Evolutionary conservation across 2,797 vertebrate genomes (phyloP).

Genomic region (Squalus acanthias): DNA sequence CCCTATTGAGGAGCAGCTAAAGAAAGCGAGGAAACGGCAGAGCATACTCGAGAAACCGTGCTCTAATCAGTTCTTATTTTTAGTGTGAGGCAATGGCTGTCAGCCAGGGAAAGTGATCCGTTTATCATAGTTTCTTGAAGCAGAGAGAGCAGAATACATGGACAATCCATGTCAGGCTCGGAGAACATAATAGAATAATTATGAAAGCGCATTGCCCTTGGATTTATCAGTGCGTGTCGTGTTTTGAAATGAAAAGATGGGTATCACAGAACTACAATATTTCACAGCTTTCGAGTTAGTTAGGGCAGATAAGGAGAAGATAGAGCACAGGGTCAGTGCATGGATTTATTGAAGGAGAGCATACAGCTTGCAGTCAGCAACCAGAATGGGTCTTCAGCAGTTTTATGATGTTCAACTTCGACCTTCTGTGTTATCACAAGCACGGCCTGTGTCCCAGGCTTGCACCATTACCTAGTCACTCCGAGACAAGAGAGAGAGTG

Average conservation of each 20-base stretch:
- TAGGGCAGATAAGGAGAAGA: slow-evolving; percentile 21
- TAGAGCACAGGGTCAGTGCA: not conserved
- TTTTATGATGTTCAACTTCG: not conserved
- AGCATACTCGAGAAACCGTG: not conserved
- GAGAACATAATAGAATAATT: slow-evolving; percentile 33
- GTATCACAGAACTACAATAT: slow-evolving; percentile 9
- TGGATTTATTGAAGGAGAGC: slow-evolving; percentile 21
- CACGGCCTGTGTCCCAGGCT: not conserved
- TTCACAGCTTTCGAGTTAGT: slow-evolving; percentile 31
- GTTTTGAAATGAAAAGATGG: slow-evolving; percentile 34
- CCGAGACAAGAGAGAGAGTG: not conserved
- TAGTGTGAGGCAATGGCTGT: slow-evolving; percentile 15
- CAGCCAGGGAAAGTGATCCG: slow-evolving; percentile 9
- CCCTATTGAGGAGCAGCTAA: slow-evolving; percentile 9
- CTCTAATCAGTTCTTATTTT: slow-evolving; percentile 32
- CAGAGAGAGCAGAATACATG: slow-evolving; percentile 30
- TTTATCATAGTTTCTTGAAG: slow-evolving; percentile 33
- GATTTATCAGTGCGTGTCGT: slow-evolving; percentile 21
- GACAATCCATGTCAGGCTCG: slow-evolving; percentile 24
- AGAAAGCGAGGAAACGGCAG: not conserved
- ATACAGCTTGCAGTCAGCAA: not conserved
- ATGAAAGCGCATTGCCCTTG: slow-evolving; percentile 33
- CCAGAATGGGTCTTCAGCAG: not conserved
- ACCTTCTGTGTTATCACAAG: not conserved
- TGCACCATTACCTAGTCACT: not conserved